Evolutionary conservation across 2,888 invertebrate genomes (phyloP).

Genomic region (Gymnocheta viridis): DNA sequence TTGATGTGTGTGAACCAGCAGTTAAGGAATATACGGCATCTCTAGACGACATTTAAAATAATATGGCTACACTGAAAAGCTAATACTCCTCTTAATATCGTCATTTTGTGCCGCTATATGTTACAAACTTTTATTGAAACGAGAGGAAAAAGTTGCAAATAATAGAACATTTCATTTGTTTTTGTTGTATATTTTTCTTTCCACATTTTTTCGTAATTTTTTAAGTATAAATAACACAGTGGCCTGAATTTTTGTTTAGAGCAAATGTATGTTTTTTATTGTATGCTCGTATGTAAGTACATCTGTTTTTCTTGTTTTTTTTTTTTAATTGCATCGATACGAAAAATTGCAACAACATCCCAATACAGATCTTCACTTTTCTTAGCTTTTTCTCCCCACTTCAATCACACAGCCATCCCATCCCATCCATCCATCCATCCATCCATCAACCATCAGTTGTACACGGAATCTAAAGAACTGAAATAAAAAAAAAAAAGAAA

Average conservation of each 20-base stretch:
- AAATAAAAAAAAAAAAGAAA: background rate
- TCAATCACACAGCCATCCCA: background rate
- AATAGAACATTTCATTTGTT: background rate
- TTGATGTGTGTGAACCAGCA: too few species aligned
- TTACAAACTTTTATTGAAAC: too few species aligned
- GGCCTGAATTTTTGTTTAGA: conserved; percentile 9
- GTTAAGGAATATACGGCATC: too few species aligned
- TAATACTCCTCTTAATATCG: too few species aligned
- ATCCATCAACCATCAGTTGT: background rate
- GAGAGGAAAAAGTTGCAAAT: too few species aligned
- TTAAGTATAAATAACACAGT: conserved; percentile 13
- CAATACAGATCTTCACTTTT: background rate
- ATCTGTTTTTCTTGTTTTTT: background rate
- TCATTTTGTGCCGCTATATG: too few species aligned
- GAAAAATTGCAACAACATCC: background rate
- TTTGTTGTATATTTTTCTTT: background rate
- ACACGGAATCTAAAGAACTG: background rate
- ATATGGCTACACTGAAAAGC: too few species aligned
- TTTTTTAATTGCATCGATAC: background rate
- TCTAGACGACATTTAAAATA: too few species aligned
- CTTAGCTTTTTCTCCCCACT: background rate
- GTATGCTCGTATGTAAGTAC: background rate
- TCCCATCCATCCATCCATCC: background rate
- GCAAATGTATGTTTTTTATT: background rate
- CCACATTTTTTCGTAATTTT: background rate